Percentiles rank a stretch among this genome's conserved stretches.
Evolutionary conservation across 2,797 vertebrate genomes (phyloP).

Genomic region (Sebastes minor): DNA sequence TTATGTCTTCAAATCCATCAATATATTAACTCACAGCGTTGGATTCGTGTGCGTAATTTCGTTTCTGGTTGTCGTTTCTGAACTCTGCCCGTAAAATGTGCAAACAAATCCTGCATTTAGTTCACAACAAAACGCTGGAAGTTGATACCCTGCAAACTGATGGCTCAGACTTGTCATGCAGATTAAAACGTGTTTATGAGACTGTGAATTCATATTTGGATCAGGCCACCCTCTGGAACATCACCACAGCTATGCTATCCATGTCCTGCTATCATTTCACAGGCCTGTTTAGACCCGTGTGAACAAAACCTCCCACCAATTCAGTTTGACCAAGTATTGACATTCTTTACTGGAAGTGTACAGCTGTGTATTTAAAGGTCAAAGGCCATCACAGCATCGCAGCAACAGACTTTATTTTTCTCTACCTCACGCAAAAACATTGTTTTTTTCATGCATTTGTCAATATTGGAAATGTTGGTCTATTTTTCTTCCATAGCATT

Average conservation of each 20-base stretch:
- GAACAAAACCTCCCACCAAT: background rate
- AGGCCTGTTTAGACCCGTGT: background rate
- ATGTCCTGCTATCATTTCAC: background rate
- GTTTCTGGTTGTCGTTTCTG: background rate
- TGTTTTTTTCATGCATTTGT: too few species aligned
- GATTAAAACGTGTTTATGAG: slow-evolving; percentile 39
- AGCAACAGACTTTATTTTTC: too few species aligned
- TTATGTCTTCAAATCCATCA: background rate
- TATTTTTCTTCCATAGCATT: too few species aligned
- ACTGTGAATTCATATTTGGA: slow-evolving; percentile 8
- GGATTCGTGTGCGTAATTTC: background rate
- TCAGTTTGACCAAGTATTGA: background rate
- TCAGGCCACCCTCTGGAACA: background rate
- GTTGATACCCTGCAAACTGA: background rate
- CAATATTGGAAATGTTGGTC: too few species aligned
- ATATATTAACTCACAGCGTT: background rate
- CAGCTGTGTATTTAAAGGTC: background rate
- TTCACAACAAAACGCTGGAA: background rate
- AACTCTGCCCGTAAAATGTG: background rate
- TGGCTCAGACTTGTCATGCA: background rate
- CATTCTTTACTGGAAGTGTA: background rate
- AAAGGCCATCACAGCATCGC: background rate
- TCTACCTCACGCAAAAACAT: too few species aligned
- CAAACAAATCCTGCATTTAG: background rate
- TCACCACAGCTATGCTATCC: background rate